Conservation (phyloP, 2,797 vertebrate genomes). For the Melanotaenia maccullochi region DNA sequence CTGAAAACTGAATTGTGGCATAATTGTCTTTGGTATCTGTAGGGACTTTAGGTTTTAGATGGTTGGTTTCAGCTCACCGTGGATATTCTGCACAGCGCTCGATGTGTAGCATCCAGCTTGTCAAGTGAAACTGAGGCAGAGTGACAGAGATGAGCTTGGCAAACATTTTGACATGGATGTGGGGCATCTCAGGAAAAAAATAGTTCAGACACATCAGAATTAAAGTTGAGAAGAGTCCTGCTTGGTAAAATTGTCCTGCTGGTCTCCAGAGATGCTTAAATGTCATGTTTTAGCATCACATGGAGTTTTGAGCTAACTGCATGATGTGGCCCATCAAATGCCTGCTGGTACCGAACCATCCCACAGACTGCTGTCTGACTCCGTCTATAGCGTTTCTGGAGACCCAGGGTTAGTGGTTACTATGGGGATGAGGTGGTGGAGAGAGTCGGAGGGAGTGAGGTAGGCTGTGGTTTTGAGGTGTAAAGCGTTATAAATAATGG, state of each 20-base stretch:
- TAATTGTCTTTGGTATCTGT: not conserved
- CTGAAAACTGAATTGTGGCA: not conserved
- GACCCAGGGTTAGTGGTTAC: conserved; percentile 75
- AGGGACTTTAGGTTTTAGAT: no score
- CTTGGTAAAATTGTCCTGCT: not conserved
- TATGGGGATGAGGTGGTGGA: conserved; percentile 79
- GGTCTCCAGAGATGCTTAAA: conserved; percentile 1
- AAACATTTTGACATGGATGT: conserved; percentile 27
- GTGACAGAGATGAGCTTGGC: no score
- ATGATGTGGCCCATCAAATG: conserved; percentile 21
- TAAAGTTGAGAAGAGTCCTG: conserved; percentile 20
- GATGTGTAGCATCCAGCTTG: no score
- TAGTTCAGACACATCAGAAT: conserved; percentile 6
- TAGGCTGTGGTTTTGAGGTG: conserved; percentile 82
- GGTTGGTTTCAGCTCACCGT: no score
- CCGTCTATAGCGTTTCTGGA: conserved; percentile 38
- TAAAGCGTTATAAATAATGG: conserved; percentile 88
- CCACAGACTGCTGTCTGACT: conserved; percentile 26
- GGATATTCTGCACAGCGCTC: not conserved
- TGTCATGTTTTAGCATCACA: conserved; percentile 5
- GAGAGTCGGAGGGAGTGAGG: conserved; percentile 52
- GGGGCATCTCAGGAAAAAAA: conserved; percentile 13
- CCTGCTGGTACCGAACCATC: conserved; percentile 22
- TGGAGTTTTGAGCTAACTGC: conserved; percentile 36
- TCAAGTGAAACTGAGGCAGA: not conserved